Evolutionary conservation across 2,113 vertebrate species (phyloP).

Genomic region (Sylvietta virens): DNA sequence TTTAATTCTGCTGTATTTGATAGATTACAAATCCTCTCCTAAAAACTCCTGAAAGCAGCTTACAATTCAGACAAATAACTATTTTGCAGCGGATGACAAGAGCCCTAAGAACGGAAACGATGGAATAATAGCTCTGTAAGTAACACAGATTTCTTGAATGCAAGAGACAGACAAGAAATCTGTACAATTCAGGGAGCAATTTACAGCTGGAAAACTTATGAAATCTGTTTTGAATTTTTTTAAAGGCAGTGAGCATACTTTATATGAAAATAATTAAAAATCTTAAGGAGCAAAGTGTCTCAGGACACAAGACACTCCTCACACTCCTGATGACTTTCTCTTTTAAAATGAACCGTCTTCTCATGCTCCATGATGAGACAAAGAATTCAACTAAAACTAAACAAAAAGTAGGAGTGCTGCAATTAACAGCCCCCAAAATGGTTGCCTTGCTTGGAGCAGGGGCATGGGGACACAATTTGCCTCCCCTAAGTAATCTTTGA

Average conservation of each 20-base stretch:
- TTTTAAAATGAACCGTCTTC: conserved; percentile 1
- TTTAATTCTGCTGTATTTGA: conserved; percentile 48
- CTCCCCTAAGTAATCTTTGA: not conserved
- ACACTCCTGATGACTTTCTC: not conserved
- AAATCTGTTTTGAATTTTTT: not conserved
- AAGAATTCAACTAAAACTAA: not conserved
- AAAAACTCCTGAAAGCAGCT: conserved; percentile 57
- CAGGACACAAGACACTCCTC: not conserved
- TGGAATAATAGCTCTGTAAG: conserved; percentile 36
- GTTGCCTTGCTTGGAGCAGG: not conserved
- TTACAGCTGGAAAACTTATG: not conserved
- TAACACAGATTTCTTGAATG: not conserved
- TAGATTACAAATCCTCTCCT: conserved; percentile 56
- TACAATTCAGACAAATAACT: conserved; percentile 51
- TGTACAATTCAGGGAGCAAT: not conserved
- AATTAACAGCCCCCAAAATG: not conserved
- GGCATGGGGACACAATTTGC: not conserved
- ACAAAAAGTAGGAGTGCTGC: not conserved
- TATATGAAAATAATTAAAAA: not conserved
- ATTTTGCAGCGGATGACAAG: conserved; percentile 12
- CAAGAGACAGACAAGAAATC: not conserved
- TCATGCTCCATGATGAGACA: not conserved
- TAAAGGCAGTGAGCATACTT: not conserved
- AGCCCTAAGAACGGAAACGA: not conserved
- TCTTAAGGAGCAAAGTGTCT: not conserved